Evolutionary conservation across 1,140 invertebrate species (phyloP), one percentile per base, ranked within the genome.

Genomic region (Leptinotarsa defecta): DNA sequence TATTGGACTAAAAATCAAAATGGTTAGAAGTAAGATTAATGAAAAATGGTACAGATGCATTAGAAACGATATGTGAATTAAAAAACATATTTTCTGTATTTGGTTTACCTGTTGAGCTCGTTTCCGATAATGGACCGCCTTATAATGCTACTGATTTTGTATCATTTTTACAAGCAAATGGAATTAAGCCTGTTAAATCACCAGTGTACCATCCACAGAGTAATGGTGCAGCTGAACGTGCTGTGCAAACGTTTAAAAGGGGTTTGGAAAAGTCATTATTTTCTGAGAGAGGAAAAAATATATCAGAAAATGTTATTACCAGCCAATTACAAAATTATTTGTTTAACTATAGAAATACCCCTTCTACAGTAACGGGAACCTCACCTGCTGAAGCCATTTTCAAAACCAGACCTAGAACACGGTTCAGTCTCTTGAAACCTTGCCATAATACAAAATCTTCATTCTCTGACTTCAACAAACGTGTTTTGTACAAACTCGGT

Each of bases 211-310:
- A 27, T 27, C 27, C 27, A 27, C 27, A 27, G 27, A 27, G 27
- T 27, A 27, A 6, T 27, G 61, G 76, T 57, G 68, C 72, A 64
- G 67, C 74, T 68, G 84, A 84, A 13, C 85, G 88, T 79, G 69
- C 80, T 48, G 52, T 52, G 3, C 49, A 19, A 48, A 71, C 65
- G 5, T 6, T 8, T 67, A 67, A 67, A 67, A 67, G 11, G 4
- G 11, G 20, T 15, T 27, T 34, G 17, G 19, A 67, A 67, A 67
- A 67, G 24, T 5, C 65, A 5, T 11, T 67, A 34, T 34, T 19
- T 67, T 19, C 17, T 67, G 13, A 67, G 15, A 67, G 24, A 67
- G 22, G 3, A 22, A 34, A 15, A 67, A 27, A 67, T 22, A 22
- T 27, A 8, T 67, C 64, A 34, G 20, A 34, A 67, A 67, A 15